Conservation (phyloP, 92 coral and sea anemone genomes). For the Isaurus tuberculatus region DNA sequence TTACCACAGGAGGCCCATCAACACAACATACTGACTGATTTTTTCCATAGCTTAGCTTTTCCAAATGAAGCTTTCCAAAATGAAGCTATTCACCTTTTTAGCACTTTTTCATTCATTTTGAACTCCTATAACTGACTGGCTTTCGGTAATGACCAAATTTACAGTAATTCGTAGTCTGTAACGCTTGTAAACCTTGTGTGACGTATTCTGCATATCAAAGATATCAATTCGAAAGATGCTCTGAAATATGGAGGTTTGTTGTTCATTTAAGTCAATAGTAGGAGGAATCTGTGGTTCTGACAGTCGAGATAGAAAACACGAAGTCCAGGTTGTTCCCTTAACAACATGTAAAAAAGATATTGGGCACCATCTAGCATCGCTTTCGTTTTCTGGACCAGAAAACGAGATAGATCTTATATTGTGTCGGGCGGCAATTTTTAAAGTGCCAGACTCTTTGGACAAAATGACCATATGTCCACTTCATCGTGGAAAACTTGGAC, state of each 20-base stretch:
- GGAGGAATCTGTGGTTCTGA: slow-evolving; percentile 40
- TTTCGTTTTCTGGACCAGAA: slow-evolving; percentile 61
- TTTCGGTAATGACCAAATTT: background rate
- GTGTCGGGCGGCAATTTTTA: slow-evolving; percentile 64
- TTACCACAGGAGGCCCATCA: slow-evolving; percentile 5
- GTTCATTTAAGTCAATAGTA: slow-evolving; percentile 35
- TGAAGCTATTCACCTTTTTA: background rate
- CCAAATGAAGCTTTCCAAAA: background rate
- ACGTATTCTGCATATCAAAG: background rate
- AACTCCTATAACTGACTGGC: background rate
- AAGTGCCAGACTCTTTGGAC: background rate
- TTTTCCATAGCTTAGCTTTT: background rate
- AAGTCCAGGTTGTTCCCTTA: slow-evolving; percentile 17
- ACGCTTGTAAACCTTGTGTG: background rate
- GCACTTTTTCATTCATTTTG: slow-evolving; percentile 17
- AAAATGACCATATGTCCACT: slow-evolving; percentile 67
- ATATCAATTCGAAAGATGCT: slow-evolving; percentile 8
- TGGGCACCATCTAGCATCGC: slow-evolving; percentile 40
- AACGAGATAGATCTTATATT: slow-evolving; percentile 71
- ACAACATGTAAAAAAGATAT: slow-evolving; percentile 61
- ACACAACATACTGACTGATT: background rate
- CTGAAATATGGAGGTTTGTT: slow-evolving; percentile 31
- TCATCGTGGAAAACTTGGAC: slow-evolving; percentile 70
- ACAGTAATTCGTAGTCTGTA: background rate
- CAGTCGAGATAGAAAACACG: slow-evolving; percentile 15